phyloP scores from a whole-genome alignment of 2,888 invertebrate genomes.

The Himalopsyche kuldschensis region DNA sequence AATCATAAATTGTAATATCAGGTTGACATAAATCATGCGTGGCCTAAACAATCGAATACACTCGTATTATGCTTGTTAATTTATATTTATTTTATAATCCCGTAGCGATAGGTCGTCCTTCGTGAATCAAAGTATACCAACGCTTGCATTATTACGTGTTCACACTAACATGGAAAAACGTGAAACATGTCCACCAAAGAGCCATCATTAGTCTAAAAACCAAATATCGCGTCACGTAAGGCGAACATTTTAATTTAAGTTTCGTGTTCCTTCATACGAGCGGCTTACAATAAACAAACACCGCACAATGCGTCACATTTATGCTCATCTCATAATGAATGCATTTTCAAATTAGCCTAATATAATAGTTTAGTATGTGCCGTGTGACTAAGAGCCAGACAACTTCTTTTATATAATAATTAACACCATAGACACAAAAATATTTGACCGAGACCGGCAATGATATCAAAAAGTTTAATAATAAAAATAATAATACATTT shows the following conservation, averaged over 20 bases:
- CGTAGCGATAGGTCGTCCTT: background rate
- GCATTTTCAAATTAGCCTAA: conserved; percentile 12
- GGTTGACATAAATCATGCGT: no score
- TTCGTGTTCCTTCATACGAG: background rate
- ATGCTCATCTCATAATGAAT: background rate
- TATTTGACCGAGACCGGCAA: no score
- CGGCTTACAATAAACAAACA: background rate
- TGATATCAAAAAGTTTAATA: no score
- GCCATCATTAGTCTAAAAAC: background rate
- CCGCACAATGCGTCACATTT: background rate
- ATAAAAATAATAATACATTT: no score
- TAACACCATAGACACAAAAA: no score
- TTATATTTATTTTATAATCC: no score
- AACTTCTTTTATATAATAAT: no score
- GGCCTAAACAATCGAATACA: no score
- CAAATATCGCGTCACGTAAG: background rate
- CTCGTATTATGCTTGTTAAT: no score
- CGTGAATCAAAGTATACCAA: background rate
- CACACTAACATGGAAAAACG: background rate
- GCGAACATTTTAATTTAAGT: background rate
- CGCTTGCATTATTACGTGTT: background rate
- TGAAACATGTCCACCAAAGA: background rate
- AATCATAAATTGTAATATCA: no score
- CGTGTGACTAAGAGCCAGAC: no score
- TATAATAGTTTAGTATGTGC: background rate